Percentiles rank a stretch among this genome's conserved stretches.
phyloP scores from a whole-genome alignment of 2,797 vertebrate genomes.

The Pseudocheirus occidentalis region DNA sequence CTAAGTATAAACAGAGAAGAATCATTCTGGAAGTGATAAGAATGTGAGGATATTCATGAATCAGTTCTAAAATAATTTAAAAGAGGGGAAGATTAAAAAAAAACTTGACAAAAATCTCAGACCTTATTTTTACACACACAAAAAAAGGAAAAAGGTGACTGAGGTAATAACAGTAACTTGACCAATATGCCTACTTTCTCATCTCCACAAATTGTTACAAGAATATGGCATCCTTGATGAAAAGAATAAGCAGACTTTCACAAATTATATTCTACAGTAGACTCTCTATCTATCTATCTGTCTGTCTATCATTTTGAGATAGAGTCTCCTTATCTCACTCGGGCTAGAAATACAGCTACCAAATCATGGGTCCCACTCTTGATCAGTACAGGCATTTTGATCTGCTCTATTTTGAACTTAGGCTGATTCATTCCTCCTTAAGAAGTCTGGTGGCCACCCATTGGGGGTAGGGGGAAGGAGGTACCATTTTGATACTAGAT shows the following conservation, averaged over 20 bases:
- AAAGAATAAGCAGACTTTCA: neutral
- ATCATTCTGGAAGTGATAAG: neutral
- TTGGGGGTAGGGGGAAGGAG: accelerated
- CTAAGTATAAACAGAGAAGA: neutral
- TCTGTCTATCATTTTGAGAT: neutral
- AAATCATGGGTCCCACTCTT: neutral
- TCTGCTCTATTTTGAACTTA: neutral
- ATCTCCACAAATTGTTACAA: neutral
- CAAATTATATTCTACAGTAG: neutral
- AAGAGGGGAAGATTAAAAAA: neutral
- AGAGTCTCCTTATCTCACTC: neutral
- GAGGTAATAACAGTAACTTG: neutral
- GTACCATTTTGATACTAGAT: neutral
- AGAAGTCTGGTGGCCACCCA: neutral
- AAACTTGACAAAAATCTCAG: neutral
- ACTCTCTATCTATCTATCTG: neutral
- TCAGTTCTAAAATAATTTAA: neutral
- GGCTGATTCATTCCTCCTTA: neutral
- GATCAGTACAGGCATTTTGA: neutral
- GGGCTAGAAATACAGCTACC: neutral
- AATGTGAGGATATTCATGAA: neutral
- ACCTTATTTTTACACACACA: neutral
- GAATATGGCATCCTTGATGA: neutral
- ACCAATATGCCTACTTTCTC: neutral
- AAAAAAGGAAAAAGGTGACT: neutral